Evolutionary conservation across 2,113 vertebrate genomes (phyloP).

Genomic region (Pseudorectes ferrugineus): DNA sequence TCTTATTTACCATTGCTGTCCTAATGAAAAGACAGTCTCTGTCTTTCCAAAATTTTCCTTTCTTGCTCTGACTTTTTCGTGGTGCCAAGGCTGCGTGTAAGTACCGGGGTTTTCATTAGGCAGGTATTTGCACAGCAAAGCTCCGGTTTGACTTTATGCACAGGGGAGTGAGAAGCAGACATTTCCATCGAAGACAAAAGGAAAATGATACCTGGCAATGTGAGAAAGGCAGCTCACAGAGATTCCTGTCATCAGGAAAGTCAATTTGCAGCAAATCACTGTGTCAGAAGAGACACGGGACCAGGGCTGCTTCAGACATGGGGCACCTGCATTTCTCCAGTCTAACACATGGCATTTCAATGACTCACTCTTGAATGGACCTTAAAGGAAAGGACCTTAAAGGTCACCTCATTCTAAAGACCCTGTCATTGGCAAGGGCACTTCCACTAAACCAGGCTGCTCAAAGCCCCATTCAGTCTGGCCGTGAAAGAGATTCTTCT

Average conservation of each 20-base stretch:
- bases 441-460: neutral
- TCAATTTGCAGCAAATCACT: neutral
- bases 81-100: neutral
- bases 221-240: neutral
- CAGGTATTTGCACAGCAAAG: neutral
- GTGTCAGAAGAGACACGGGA: fast-evolving
- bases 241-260: neutral
- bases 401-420: neutral
- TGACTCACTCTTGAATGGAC: neutral
- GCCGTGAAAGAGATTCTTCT: neutral
- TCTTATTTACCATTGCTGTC: neutral
- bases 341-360: neutral
- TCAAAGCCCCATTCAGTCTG: neutral
- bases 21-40: neutral
- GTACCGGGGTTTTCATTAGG: neutral
- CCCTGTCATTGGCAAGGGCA: neutral
- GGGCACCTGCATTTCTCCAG: fast-evolving
- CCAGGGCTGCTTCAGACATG: fast-evolving
- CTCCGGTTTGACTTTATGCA: neutral
- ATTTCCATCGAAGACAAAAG: neutral
- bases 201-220: neutral
- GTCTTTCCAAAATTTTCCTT: neutral
- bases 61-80: neutral
- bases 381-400: neutral
- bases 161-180: neutral